Conservation (phyloP, 2,797 vertebrate species). For the Pangasius krempfi region DNA sequence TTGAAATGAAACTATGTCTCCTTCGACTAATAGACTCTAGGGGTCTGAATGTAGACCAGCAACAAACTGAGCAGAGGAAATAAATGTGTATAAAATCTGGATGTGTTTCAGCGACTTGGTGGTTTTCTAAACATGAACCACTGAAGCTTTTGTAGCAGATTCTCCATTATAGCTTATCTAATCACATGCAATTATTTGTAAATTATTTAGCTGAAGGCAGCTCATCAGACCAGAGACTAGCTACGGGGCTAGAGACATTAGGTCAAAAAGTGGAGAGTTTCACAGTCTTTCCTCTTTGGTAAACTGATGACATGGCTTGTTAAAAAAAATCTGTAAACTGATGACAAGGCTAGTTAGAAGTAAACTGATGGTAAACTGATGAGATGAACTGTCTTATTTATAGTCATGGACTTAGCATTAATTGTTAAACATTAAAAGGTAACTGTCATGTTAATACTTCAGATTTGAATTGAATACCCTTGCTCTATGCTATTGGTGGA, state of each 20-base stretch:
- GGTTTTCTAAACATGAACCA: not conserved
- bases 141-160: not conserved
- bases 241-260: not conserved
- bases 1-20: not conserved
- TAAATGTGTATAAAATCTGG: not conserved
- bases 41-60: not conserved
- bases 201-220: not conserved
- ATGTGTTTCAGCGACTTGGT: not conserved
- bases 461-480: not conserved
- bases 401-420: not conserved
- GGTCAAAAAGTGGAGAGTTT: not conserved
- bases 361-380: no score
- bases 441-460: not conserved
- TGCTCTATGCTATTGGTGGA: not conserved
- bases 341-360: no score
- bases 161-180: not conserved
- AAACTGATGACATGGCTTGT: not conserved
- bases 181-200: not conserved
- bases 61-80: not conserved
- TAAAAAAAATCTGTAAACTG: not conserved
- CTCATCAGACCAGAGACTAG: not conserved
- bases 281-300: not conserved
- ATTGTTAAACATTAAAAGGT: not conserved
- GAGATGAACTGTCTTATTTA: no score
- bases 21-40: not conserved